Conservation (phyloP, 2,113 vertebrate genomes). For the Oncorhynchus gorbuscha region DNA sequence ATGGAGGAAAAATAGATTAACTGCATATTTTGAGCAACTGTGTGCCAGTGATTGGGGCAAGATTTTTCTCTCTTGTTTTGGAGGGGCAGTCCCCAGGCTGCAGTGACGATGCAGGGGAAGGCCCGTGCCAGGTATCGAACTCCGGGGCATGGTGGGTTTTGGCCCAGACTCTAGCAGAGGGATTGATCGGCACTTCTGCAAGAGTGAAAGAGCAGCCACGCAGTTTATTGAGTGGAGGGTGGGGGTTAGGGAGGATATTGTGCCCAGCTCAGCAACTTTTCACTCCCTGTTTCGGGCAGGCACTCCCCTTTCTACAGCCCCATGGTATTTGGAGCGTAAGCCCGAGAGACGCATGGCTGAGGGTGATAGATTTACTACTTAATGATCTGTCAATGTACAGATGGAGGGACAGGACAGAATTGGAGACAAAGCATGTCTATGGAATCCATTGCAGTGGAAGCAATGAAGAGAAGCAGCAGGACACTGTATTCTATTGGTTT, state of each 20-base stretch:
- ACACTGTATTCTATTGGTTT: neutral
- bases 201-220: slow-evolving; percentile 7
- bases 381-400: slow-evolving; percentile 17
- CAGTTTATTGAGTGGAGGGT: slow-evolving; percentile 22
- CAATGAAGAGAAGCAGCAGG: neutral
- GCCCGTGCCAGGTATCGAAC: slow-evolving; percentile 28
- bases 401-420: slow-evolving; percentile 1
- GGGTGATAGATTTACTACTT: slow-evolving; percentile 25
- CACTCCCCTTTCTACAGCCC: neutral
- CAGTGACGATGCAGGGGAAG: slow-evolving; percentile 1
- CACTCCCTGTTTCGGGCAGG: neutral
- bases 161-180: slow-evolving; percentile 20
- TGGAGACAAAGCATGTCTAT: neutral
- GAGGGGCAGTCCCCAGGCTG: slow-evolving; percentile 5
- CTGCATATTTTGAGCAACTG: slow-evolving; percentile 9
- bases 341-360: slow-evolving; percentile 1
- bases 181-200: slow-evolving; percentile 29
- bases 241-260: neutral
- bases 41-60: neutral
- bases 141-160: slow-evolving; percentile 22
- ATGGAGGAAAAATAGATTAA: slow-evolving; percentile 12
- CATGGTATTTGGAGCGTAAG: slow-evolving; percentile 3
- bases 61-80: slow-evolving; percentile 11
- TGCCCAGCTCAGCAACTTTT: slow-evolving; percentile 35
- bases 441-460: neutral